These are phyloP conservation scores for Sitta europaea DNA, from an alignment of 2,113 vertebrate species.

Conservation along the genomic window DNA sequence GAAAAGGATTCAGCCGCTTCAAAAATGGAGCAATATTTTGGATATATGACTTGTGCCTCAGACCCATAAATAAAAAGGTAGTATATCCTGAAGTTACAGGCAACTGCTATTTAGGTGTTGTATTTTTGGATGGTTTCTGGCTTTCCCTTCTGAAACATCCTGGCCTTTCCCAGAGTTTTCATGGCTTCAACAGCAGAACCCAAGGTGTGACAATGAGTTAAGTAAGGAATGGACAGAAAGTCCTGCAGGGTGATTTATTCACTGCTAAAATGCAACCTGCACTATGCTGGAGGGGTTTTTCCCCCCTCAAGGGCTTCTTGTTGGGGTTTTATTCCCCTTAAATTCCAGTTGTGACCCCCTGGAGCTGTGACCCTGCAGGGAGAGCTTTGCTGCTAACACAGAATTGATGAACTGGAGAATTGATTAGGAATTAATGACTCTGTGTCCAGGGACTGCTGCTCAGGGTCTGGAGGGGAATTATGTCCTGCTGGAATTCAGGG, in stretches of 20 bases:
- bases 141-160: neutral
- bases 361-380: neutral
- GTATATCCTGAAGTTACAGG: neutral
- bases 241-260: neutral
- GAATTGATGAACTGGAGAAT: neutral
- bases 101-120: neutral
- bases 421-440: neutral
- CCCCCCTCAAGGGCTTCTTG: neutral
- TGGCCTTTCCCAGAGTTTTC: neutral
- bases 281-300: rapidly evolving
- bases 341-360: neutral
- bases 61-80: neutral
- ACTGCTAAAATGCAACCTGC: neutral
- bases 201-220: neutral
- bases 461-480: neutral
- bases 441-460: neutral
- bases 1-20: neutral
- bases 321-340: neutral
- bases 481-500: neutral
- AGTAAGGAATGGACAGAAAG: neutral
- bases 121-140: neutral
- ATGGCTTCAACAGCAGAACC: neutral
- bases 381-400: neutral
- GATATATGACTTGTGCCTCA: neutral
- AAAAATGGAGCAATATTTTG: neutral